Base-by-base conservation (phyloP, 2,888 invertebrate genomes). In the Papilio gigon region DNA sequence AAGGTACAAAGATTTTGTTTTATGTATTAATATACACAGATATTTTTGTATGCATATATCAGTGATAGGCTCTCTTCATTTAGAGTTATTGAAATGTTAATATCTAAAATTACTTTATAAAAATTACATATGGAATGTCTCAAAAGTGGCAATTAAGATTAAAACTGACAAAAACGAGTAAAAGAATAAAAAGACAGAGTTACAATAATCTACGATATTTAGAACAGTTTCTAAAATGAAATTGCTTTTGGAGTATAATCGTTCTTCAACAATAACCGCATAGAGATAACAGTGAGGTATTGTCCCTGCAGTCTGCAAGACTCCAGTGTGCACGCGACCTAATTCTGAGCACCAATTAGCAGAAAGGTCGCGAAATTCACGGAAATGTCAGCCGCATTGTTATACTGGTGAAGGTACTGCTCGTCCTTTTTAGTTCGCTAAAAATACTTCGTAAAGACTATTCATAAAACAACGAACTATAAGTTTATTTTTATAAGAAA, bases 301-400 rank as follows among this genome's bases (percentile, higher is more conserved):
- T 67, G 66, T 67, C 30, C 50, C 50, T 6, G 37, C 9, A 30
- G 25, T 17, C 30, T n/a, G 61, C 30, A 35, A 62, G 44, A n/a
- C 44, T 30, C 35, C 27, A 40, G 37, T 58, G 33, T 59, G 53
- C 25, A 53, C 35, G 35, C 56, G 67, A 67, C 67, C 67, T 62
- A 62, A 30, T 62, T 67, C 67, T n/a, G 27, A 40, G 40, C n/a
- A 56, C 61, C 67, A 67, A 67, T 67, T 67, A 67, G 67, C 35
- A 42, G 53, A 53, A 67, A 67, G 67, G 67, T 67, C 67, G 62
- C 62, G 53, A 56, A 62, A 59, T 30, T n/a, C n/a, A 62, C 67
- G 67, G 62, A 47, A 67, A 67, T 67, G 56, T 40, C 67, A 62
- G 35, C 30, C 27, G 37, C 60, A 50, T 60, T 50, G 60, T 67